These are phyloP conservation scores for Syrmaticus mikado DNA, from an alignment of 2,113 vertebrate genomes.

Conservation along the genomic window DNA sequence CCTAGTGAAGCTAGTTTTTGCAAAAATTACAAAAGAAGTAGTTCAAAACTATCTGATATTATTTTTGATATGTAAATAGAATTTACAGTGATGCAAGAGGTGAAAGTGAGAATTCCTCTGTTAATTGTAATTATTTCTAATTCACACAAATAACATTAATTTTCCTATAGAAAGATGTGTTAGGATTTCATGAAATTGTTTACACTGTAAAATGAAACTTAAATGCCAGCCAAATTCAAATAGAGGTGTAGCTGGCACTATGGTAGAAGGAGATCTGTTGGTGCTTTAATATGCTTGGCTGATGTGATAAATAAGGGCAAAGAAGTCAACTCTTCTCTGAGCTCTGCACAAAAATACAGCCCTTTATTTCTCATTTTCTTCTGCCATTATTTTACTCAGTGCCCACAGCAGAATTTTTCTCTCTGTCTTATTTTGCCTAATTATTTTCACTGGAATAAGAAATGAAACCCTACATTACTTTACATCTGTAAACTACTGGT, in stretches of 20 bases:
- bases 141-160: neutral
- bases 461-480: neutral
- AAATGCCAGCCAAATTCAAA: neutral
- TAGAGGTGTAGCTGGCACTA: neutral
- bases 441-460: neutral
- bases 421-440: neutral
- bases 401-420: neutral
- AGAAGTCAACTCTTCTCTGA: neutral
- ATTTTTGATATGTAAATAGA: neutral
- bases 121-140: neutral
- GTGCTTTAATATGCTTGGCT: neutral
- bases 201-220: neutral
- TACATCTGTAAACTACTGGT: neutral
- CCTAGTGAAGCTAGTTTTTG: neutral
- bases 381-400: neutral
- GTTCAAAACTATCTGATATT: neutral
- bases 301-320: neutral
- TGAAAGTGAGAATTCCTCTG: neutral
- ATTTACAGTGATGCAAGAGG: neutral
- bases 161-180: neutral
- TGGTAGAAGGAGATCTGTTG: neutral
- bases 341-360: neutral
- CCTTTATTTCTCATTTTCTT: neutral
- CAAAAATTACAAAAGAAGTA: neutral
- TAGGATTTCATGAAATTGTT: neutral